These are phyloP conservation scores for Didymodactylos carnosus DNA, from an alignment of 2,888 invertebrate genomes.

Conservation along the genomic window DNA sequence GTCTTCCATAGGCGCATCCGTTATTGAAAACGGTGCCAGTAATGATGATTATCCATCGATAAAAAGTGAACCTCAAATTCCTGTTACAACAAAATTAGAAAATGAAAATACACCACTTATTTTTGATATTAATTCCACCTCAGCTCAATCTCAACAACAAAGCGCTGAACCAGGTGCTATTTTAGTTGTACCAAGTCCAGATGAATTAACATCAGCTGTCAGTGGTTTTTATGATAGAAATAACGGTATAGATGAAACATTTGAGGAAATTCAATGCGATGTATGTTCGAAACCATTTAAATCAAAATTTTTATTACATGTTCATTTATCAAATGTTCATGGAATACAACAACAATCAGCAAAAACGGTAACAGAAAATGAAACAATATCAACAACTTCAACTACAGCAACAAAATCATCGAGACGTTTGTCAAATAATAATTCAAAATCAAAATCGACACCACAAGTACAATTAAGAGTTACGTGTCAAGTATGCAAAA, in stretches of 20 bases:
- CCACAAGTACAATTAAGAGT: background rate
- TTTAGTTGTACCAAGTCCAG: background rate
- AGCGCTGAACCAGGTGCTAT: background rate
- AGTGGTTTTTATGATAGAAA: background rate
- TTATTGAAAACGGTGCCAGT: background rate
- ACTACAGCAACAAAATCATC: constrained; percentile 52
- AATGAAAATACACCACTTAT: no score
- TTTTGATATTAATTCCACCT: no score
- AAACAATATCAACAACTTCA: background rate
- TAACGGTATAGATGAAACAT: background rate
- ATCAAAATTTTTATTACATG: constrained; percentile 44
- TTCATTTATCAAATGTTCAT: constrained; percentile 89
- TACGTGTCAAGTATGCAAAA: background rate
- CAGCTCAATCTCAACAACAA: background rate
- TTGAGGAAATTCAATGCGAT: background rate
- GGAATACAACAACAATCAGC: constrained; percentile 88
- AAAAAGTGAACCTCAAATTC: no score
- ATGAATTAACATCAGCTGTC: background rate
- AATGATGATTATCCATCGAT: background rate
- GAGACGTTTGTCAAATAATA: constrained; percentile 77
- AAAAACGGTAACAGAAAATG: background rate
- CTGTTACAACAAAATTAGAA: no score
- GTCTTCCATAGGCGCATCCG: no score
- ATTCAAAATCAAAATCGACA: background rate
- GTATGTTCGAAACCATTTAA: constrained; percentile 25